Evolutionary conservation across 2,797 vertebrate genomes (phyloP).

Genomic region (Gymnodraco acuticeps): DNA sequence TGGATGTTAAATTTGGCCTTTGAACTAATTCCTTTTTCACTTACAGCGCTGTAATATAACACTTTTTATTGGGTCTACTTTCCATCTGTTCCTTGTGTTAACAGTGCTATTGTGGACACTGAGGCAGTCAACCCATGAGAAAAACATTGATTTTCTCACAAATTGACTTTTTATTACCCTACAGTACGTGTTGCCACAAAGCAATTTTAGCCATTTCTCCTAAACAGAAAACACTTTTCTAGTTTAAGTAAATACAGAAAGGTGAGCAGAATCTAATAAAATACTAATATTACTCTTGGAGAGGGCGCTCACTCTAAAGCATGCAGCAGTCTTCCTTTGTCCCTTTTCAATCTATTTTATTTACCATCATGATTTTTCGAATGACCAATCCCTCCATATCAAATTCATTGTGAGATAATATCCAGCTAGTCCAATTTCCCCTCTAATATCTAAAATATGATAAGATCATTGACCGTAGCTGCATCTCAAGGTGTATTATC

Average conservation of each 20-base stretch:
- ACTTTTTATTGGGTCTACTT: constrained; percentile 26
- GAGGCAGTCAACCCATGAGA: background rate
- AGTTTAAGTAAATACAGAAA: constrained; percentile 36
- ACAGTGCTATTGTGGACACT: constrained; percentile 9
- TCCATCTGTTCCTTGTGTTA: constrained; percentile 32
- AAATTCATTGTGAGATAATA: constrained; percentile 12
- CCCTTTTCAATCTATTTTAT: constrained; percentile 33
- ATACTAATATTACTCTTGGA: constrained; percentile 16
- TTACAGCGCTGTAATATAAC: constrained; percentile 3
- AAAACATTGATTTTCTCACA: background rate
- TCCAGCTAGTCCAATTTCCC: constrained; percentile 12
- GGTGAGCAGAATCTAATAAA: constrained; percentile 40
- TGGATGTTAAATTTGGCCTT: constrained; percentile 29
- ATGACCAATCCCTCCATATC: background rate
- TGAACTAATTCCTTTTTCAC: constrained; percentile 7
- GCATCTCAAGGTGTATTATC: constrained; percentile 8
- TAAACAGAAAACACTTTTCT: constrained; percentile 23
- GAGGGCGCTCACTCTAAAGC: constrained; percentile 34
- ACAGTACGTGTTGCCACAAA: constrained; percentile 5
- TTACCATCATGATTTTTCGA: constrained; percentile 7
- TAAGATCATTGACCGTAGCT: constrained; percentile 2
- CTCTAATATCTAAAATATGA: constrained; percentile 14
- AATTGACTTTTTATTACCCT: constrained; percentile 16
- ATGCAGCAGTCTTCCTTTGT: constrained; percentile 44
- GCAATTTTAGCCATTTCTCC: constrained; percentile 11